Base-by-base conservation (phyloP, 2,888 invertebrate species). In the Cryptosula pallasiana region DNA sequence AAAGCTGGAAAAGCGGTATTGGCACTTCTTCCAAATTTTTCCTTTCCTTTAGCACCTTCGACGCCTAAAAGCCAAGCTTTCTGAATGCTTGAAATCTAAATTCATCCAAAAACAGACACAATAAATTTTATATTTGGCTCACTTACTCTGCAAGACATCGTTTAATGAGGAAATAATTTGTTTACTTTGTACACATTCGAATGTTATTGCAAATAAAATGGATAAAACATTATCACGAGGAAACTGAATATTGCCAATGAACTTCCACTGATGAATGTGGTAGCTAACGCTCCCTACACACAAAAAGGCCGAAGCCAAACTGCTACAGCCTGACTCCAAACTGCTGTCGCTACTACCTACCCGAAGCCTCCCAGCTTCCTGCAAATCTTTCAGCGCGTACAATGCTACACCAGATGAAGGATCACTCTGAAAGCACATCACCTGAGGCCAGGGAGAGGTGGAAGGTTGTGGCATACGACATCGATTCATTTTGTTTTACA, bases 391-490 rank as follows among this genome's bases (percentile, higher is more conserved):
- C 34, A 63, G n/a, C 13, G 34, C 27, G n/a, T 63, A 63, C 5
- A 63, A 32, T 9, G 63, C 63, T 29, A 63, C 13, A 32, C 13
- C 16, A 32, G 63, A 63, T 2, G 63, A 63, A 2, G 27, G 32
- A 63, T 63, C 63, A 63, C 63, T 63, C 63, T 63, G 63, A 32
- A 63, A 63, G 63, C 63, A 63, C 63, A 63, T 63, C 2, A 13
- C 32, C 29, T 63, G 29, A 29, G 63, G 63, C 63, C 63, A 63
- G 16, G 20, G 45, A 45, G 9, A 13, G 45, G 5, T 13, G 20
- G 9, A 45, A 45, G 45, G 45, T 45, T 5, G 45, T 45, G 45
- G 45, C 20, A 20, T 5, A 20, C 45, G 45, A 20, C 9, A 45
- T 45, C 9, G 20, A 45, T 20, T 13, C 45, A 45, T 45, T 5